Conservation (phyloP, 2,797 vertebrate species). For the Todus mexicanus region DNA sequence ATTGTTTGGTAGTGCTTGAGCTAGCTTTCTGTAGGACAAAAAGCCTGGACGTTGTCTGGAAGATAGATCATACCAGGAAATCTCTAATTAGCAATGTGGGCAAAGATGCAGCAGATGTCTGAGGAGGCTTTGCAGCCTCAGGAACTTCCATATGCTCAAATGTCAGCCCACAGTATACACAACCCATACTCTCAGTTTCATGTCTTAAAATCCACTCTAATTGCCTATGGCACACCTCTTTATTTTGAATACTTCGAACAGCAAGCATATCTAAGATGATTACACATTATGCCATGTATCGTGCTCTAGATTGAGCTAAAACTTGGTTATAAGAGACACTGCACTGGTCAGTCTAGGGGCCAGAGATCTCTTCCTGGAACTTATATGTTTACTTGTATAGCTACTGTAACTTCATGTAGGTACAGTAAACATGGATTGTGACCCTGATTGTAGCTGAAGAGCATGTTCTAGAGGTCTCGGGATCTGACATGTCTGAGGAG, state of each 20-base stretch:
- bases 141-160: neutral
- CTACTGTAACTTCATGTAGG: neutral
- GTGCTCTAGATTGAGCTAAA: neutral
- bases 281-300: neutral
- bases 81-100: neutral
- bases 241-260: neutral
- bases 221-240: neutral
- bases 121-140: neutral
- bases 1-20: neutral
- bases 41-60: neutral
- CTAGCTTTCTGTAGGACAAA: neutral
- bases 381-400: neutral
- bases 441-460: neutral
- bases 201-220: neutral
- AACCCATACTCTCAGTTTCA: neutral
- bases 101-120: neutral
- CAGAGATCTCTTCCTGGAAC: neutral
- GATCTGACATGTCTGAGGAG: neutral
- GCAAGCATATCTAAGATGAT: neutral
- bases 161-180: neutral
- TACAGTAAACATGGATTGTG: neutral
- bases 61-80: neutral
- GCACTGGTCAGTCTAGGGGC: neutral
- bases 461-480: neutral
- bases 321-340: neutral